Evolutionary conservation across 2,113 vertebrate genomes (phyloP).

Genomic region (Elanus axillaris): DNA sequence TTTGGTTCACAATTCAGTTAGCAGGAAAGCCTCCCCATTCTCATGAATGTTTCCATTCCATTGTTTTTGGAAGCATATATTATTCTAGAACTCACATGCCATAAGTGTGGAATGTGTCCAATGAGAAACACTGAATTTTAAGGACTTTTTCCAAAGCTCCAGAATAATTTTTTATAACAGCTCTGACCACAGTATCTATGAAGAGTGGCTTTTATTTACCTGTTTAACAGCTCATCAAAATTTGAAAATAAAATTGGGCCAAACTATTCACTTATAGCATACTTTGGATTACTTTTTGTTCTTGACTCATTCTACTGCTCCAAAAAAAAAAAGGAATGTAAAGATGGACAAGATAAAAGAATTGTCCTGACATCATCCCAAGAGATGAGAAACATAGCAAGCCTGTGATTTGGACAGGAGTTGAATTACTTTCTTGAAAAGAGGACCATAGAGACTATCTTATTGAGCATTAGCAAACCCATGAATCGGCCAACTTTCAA

Average conservation of each 20-base stretch:
- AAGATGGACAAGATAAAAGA: neutral
- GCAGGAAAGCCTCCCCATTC: neutral
- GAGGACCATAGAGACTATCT: neutral
- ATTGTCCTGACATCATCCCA: neutral
- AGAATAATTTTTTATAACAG: neutral
- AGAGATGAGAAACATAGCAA: neutral
- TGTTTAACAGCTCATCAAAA: neutral
- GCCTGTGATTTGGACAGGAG: neutral
- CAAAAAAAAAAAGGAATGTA: neutral
- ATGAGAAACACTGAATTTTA: neutral
- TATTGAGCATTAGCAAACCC: neutral
- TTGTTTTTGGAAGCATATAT: conserved; percentile 10
- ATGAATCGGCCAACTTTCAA: neutral
- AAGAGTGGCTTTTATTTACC: neutral
- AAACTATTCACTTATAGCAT: neutral
- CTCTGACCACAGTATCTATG: neutral
- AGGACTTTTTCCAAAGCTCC: neutral
- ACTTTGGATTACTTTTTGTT: neutral
- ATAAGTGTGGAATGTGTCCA: neutral
- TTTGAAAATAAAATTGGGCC: neutral
- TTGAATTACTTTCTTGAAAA: neutral
- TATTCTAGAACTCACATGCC: neutral
- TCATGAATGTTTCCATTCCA: conserved; percentile 9
- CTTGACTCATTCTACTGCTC: neutral
- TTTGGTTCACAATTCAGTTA: neutral